Conservation (phyloP, 2,888 invertebrate genomes). For the Dryobotodes eremita region DNA sequence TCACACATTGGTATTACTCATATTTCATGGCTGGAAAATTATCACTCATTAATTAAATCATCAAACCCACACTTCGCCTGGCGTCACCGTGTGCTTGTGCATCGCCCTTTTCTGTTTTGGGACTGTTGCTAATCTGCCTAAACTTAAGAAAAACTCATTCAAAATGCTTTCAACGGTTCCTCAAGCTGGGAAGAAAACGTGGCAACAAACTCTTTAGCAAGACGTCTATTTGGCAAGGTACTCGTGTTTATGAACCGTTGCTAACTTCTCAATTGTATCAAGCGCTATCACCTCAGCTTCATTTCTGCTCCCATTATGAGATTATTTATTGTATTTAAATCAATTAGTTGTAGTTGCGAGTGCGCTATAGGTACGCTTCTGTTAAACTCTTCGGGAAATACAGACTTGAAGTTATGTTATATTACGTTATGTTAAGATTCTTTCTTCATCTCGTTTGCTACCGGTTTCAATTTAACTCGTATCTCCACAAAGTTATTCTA, state of each 20-base stretch:
- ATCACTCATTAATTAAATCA: neutral
- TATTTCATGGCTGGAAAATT: too few species aligned
- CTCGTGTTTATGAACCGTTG: too few species aligned
- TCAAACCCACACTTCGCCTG: neutral
- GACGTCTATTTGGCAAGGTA: neutral
- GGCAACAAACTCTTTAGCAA: neutral
- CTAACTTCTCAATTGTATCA: neutral
- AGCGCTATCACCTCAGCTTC: neutral
- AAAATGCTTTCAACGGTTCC: neutral
- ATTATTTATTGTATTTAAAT: neutral
- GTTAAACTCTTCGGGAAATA: neutral
- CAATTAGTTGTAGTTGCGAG: neutral
- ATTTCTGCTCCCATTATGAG: neutral
- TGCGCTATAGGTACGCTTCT: neutral
- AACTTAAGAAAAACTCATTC: neutral
- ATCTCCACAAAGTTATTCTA: slow-evolving; percentile 16
- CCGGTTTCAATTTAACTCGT: neutral
- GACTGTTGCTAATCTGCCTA: neutral
- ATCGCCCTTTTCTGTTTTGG: neutral
- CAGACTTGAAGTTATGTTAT: neutral
- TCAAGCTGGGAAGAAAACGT: neutral
- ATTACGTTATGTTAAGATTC: neutral
- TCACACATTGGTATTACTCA: neutral
- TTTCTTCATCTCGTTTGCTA: neutral
- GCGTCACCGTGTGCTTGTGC: neutral